phyloP scores from a whole-genome alignment of 2,888 invertebrate genomes.

The Archips xylosteana region DNA sequence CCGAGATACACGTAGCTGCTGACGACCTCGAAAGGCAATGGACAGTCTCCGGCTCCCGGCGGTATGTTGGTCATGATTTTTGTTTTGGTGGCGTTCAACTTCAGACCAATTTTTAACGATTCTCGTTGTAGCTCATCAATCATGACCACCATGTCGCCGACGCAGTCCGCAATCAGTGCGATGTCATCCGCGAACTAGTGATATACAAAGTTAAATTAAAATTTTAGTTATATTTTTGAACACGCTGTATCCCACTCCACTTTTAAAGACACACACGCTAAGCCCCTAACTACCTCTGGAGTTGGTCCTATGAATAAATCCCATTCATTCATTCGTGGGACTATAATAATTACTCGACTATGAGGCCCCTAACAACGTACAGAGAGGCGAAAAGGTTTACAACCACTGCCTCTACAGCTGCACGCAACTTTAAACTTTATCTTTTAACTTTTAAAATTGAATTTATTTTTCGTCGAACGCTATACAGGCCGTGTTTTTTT shows the following conservation, averaged over 20 bases:
- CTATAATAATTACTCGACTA: slow-evolving; percentile 52
- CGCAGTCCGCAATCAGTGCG: too few relatives aligned
- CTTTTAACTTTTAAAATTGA: not conserved
- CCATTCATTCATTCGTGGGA: slow-evolving; percentile 56
- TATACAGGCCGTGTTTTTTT: slow-evolving; percentile 5
- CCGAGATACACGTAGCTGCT: too few relatives aligned
- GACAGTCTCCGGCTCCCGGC: too few relatives aligned
- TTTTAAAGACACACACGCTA: slow-evolving; percentile 42
- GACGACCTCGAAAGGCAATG: too few relatives aligned
- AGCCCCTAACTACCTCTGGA: slow-evolving; percentile 41
- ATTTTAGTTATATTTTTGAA: not conserved
- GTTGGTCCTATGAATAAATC: slow-evolving; percentile 54
- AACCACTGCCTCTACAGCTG: not conserved
- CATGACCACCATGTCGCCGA: too few relatives aligned
- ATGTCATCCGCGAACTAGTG: too few relatives aligned
- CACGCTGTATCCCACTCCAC: slow-evolving; percentile 45
- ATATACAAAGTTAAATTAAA: too few relatives aligned
- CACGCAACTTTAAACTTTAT: slow-evolving; percentile 4
- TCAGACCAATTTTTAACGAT: too few relatives aligned
- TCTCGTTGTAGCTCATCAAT: too few relatives aligned
- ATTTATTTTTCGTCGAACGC: not conserved
- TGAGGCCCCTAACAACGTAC: slow-evolving; percentile 36
- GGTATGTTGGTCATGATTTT: too few relatives aligned
- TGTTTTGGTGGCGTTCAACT: too few relatives aligned
- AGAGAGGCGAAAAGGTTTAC: slow-evolving; percentile 30